phyloP scores from a whole-genome alignment of 2,113 vertebrate species.

The Pan paniscus region DNA sequence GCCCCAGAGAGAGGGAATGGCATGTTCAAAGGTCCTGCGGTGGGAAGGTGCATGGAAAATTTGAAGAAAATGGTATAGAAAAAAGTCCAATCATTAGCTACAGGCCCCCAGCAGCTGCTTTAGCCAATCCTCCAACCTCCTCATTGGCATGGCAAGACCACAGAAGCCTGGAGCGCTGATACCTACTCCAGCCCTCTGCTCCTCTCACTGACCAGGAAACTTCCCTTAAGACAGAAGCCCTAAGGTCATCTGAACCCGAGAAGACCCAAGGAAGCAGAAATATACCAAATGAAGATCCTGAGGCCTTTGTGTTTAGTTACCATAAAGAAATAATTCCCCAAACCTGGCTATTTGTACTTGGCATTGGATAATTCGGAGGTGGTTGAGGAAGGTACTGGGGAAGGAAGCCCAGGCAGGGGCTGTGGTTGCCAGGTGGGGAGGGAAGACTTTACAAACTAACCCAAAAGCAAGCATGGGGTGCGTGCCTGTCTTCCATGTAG shows the following conservation, averaged over 20 bases:
- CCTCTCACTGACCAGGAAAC: background rate
- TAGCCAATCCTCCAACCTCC: background rate
- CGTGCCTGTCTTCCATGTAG: background rate
- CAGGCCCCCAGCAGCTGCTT: background rate
- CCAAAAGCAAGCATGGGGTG: background rate
- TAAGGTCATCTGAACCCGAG: background rate
- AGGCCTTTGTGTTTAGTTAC: background rate
- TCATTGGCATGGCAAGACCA: background rate
- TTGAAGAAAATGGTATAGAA: background rate
- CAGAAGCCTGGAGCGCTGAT: background rate
- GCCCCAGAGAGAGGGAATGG: background rate
- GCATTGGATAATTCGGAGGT: constrained; percentile 34
- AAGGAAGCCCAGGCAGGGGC: background rate
- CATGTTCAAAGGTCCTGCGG: background rate
- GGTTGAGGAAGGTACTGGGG: background rate
- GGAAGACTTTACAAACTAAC: background rate
- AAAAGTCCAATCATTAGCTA: background rate
- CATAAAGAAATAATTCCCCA: background rate
- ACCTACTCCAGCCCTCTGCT: background rate
- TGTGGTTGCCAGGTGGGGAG: background rate
- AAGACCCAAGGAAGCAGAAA: background rate
- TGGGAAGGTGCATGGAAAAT: background rate
- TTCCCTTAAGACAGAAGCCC: background rate
- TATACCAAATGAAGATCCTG: background rate
- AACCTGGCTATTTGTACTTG: constrained; percentile 25